Base-by-base conservation (phyloP, 1,140 invertebrate genomes). In the Odontomachus brunneus region DNA sequence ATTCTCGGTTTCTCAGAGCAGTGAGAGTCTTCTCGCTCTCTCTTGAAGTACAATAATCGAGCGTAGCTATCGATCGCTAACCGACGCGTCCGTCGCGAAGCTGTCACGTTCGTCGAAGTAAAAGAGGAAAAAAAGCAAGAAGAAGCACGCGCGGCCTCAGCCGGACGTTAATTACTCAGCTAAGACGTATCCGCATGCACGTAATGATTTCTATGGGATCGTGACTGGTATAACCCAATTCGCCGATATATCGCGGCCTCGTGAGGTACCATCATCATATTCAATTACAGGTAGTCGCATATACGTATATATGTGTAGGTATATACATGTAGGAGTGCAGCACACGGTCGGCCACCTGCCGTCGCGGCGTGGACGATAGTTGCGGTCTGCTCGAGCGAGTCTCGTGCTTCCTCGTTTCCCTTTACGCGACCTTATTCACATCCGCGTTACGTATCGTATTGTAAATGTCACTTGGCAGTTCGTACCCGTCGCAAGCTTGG, bases 191-290 rank as follows among this genome's bases (percentile, higher is more conserved):
- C 53, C 26, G 33, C 33, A 69, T 66, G 22, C n/a, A 67, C 53
- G 76, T 53, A 53, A 17, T 65, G 55, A 85, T 85, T 81, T 85
- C 57, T 49, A 57, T 63, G 29, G 4, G 14, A 69, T 69, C 76
- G 71, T 86, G 85, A 86, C 78, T 85, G n/a, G 44, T 26, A 53
- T 65, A 86, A 85, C 84, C 84, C 71, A 83, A 85, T 75, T 85
- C 49, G 38, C 22, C 71, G 29, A 55, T 78, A 80, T 81, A 24
- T 84, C 53, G 51, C 75, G 33, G 51, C 51, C 63, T 48, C 75
- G 65, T 26, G 19, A 53, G 62, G 44, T 48, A 80, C 44, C 59
- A 65, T 55, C 63, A 19, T 71, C 33, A 49, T 57, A 62, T 62
- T 86, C 63, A 73, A 80, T 33, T 74, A 75, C 63, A 85, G 83